Percentiles rank a stretch among this genome's conserved stretches.
phyloP scores from a whole-genome alignment of 2,113 vertebrate genomes.

The Carettochelys insculpta region DNA sequence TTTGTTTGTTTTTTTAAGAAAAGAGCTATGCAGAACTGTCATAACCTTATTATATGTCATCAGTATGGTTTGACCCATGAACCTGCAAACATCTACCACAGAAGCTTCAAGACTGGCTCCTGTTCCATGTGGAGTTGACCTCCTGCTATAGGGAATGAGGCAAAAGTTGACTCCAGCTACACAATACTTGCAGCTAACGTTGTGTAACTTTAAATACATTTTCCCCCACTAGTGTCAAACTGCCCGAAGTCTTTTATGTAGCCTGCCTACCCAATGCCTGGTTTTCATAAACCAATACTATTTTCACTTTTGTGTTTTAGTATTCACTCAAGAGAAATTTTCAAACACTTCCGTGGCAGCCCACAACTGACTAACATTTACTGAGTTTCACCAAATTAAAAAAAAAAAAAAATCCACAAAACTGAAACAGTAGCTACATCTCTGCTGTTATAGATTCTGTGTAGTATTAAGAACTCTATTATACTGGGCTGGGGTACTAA shows the following conservation, averaged over 20 bases:
- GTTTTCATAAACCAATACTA: not conserved
- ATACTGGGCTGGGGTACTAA: not conserved
- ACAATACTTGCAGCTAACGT: too few relatives aligned
- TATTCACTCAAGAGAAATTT: not conserved
- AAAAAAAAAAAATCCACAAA: not conserved
- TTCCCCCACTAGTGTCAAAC: too few relatives aligned
- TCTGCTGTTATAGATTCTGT: not conserved
- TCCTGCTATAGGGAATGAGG: too few relatives aligned
- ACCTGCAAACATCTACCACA: not conserved
- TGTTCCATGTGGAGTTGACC: not conserved
- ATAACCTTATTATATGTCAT: not conserved
- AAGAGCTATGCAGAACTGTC: not conserved
- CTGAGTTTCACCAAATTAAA: not conserved
- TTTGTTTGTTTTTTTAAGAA: not conserved
- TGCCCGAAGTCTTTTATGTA: too few relatives aligned
- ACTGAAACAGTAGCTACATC: not conserved
- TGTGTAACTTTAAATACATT: too few relatives aligned
- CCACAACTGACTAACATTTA: not conserved
- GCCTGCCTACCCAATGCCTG: not conserved
- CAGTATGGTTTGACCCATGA: not conserved
- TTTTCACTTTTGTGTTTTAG: not conserved
- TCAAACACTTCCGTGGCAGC: not conserved
- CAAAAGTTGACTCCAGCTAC: too few relatives aligned
- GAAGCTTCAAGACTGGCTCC: not conserved
- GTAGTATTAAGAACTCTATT: not conserved